phyloP scores from a whole-genome alignment of 2,797 vertebrate genomes.

The Acrossocheilus wenchowensis region DNA sequence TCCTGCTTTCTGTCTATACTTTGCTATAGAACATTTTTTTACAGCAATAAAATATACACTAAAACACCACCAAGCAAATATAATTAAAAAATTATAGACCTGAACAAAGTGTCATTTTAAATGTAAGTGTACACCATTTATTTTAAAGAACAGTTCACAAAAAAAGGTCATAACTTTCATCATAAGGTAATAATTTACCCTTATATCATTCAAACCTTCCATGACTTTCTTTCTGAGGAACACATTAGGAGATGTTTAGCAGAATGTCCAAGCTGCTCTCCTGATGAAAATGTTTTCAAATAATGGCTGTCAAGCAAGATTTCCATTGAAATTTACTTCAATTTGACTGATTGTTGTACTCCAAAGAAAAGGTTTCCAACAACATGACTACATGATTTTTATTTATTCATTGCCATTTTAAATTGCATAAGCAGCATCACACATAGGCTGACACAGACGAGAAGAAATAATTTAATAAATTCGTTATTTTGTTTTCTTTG shows the following conservation, averaged over 20 bases:
- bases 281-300: not conserved
- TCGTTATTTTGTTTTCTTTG: too few species aligned
- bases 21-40: not conserved
- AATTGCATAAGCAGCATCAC: too few species aligned
- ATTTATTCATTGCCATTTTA: too few species aligned
- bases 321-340: not conserved
- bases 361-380: not conserved
- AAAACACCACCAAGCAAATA: not conserved
- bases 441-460: not conserved
- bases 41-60: constrained; percentile 1
- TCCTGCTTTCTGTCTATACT: not conserved
- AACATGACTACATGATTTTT: too few species aligned
- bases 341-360: not conserved
- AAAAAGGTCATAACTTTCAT: not conserved
- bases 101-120: not conserved
- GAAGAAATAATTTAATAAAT: not conserved
- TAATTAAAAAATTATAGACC: not conserved
- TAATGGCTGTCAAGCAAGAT: not conserved
- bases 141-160: not conserved
- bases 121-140: too few species aligned
- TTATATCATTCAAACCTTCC: not conserved
- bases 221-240: not conserved
- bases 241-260: not conserved
- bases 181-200: not conserved
- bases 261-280: not conserved